Percentiles rank a stretch among this genome's conserved stretches.
phyloP scores from a whole-genome alignment of 92 coral and sea anemone species.

The Metridium senile region DNA sequence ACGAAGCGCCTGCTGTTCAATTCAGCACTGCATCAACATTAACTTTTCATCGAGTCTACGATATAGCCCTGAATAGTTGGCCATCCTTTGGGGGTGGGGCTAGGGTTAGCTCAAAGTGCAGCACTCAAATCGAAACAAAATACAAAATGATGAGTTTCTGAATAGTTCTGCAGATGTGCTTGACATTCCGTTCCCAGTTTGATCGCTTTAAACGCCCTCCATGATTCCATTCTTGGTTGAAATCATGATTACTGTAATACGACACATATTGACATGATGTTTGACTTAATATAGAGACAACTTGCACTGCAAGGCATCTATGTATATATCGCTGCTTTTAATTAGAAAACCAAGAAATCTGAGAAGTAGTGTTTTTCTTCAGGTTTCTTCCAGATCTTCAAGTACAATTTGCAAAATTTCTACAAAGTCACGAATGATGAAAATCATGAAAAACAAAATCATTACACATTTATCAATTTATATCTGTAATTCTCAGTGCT shows the following conservation, averaged over 20 bases:
- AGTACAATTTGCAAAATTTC: background rate
- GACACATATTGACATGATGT: background rate
- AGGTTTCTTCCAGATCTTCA: background rate
- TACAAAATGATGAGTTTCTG: constrained; percentile 7
- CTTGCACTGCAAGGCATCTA: too few species aligned
- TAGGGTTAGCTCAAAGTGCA: background rate
- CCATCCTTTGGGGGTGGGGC: constrained; percentile 11
- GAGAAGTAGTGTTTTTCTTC: background rate
- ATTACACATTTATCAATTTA: background rate
- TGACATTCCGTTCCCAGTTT: constrained; percentile 16
- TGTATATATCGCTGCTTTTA: background rate
- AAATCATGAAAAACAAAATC: background rate
- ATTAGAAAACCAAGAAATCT: background rate
- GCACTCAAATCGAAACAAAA: constrained; percentile 1
- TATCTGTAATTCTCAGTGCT: background rate
- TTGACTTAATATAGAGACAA: background rate
- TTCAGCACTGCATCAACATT: constrained; percentile 23
- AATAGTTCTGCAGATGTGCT: constrained; percentile 18
- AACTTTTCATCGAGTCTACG: background rate
- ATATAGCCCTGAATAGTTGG: background rate
- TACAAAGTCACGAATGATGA: background rate
- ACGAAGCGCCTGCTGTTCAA: background rate
- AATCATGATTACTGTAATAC: constrained; percentile 4
- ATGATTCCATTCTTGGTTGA: background rate
- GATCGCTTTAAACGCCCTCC: constrained; percentile 15